A percentile compares a stretch with the other conserved stretches of the same genome.
These are phyloP conservation scores for Babyrousa celebensis DNA, from an alignment of 2,797 vertebrate species.

Conservation along the genomic window DNA sequence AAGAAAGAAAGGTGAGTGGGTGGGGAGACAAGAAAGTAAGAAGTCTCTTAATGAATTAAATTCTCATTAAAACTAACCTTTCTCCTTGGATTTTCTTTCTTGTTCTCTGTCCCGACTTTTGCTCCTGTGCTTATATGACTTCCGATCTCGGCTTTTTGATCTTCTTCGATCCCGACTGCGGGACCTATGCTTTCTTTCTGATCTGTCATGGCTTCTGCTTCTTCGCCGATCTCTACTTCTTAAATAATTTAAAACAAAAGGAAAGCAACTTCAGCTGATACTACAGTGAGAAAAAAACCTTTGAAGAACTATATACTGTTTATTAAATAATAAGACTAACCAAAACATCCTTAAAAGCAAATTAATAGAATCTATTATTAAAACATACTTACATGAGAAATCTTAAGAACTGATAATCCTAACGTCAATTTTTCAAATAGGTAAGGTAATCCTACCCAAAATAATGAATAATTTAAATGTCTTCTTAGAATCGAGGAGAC, in stretches of 20 bases:
- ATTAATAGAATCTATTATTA: slow-evolving; percentile 4
- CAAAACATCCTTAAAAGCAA: slow-evolving; percentile 61
- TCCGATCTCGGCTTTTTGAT: slow-evolving; percentile 97
- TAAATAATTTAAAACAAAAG: slow-evolving; percentile 77
- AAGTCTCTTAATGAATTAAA: slow-evolving; percentile 45
- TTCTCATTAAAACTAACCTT: slow-evolving; percentile 93
- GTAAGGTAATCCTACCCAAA: not conserved
- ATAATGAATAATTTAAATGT: not conserved
- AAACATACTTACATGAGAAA: not conserved
- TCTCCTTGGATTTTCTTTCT: slow-evolving; percentile 97
- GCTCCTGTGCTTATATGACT: slow-evolving; percentile 97
- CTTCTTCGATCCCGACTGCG: slow-evolving; percentile 96
- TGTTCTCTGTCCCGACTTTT: slow-evolving; percentile 96
- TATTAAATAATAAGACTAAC: slow-evolving; percentile 13
- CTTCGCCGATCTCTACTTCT: slow-evolving; percentile 94
- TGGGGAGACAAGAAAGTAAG: not conserved
- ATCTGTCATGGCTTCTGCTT: slow-evolving; percentile 95
- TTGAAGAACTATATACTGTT: slow-evolving; percentile 28
- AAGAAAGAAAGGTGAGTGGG: not conserved
- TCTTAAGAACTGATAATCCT: slow-evolving; percentile 7
- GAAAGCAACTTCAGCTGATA: slow-evolving; percentile 49
- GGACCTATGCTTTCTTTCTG: slow-evolving; percentile 97
- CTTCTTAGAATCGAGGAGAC: not conserved
- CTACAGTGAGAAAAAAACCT: slow-evolving; percentile 32
- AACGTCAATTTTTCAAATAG: slow-evolving; percentile 33